A percentile compares a stretch with the other conserved stretches of the same genome.
Conservation (phyloP, 2,113 vertebrate species). For the Sylvia atricapilla region DNA sequence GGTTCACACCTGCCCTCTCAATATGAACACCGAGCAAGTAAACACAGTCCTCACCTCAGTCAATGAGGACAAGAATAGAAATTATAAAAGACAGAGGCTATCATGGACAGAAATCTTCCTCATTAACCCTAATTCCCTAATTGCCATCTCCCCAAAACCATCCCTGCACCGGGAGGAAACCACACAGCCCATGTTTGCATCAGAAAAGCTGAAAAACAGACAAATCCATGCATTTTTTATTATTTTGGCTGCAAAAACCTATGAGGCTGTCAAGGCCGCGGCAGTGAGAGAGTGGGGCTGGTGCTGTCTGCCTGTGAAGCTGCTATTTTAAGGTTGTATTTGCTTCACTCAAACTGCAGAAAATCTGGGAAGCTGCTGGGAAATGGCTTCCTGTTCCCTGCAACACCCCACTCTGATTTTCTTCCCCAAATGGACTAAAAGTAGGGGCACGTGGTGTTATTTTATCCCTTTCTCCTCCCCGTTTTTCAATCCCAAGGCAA, state of each 20-base stretch:
- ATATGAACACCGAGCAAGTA: fast-evolving
- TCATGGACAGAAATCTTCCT: background rate
- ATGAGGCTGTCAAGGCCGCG: fast-evolving
- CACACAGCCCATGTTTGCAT: background rate
- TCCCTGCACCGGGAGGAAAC: fast-evolving
- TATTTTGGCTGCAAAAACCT: background rate
- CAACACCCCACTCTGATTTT: background rate
- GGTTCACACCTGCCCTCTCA: background rate
- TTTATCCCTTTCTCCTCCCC: background rate
- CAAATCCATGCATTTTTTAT: background rate
- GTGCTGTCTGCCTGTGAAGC: background rate
- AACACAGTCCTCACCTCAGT: background rate
- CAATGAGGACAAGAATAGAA: background rate
- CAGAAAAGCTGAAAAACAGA: background rate
- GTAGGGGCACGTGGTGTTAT: fast-evolving
- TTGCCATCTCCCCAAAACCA: background rate
- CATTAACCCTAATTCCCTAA: background rate
- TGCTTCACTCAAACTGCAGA: background rate
- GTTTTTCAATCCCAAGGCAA: background rate
- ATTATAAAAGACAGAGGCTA: background rate
- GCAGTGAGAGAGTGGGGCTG: background rate
- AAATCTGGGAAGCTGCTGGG: slow-evolving; percentile 30
- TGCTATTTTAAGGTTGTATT: slow-evolving; percentile 48
- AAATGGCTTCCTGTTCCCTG: slow-evolving; percentile 29
- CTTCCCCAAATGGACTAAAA: background rate